Evolutionary conservation across 2,888 invertebrate species (phyloP), one percentile per base, ranked within the genome.

Genomic region (Athetis lepigone): DNA sequence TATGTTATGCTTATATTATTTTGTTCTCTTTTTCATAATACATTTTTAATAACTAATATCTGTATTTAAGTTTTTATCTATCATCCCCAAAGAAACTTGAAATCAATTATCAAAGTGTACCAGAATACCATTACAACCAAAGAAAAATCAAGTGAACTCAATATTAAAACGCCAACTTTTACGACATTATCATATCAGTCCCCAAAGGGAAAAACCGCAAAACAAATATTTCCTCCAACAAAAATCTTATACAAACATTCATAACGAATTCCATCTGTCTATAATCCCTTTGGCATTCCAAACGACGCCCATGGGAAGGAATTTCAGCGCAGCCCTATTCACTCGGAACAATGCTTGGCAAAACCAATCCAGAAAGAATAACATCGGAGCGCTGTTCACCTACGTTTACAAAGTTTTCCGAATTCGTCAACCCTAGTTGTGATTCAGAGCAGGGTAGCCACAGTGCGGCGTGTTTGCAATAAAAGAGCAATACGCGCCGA

Each of bases 391-490:
- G 75, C 50, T 45, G 51, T 55, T 64, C 75, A 70, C 75, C 75
- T 68, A 68, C 71, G 25, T 63, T 63, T 75, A 63, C 58, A 58
- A 75, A 75, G 43, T 57, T 73, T 73, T 54, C 37, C 37, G 56
- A 46, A 73, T 75, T 65, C 72, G 73, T 75, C 73, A 73, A 59
- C 66, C 66, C 66, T 68, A 55, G 72, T 75, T 60, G 65, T 61
- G 75, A 77, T 75, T 78, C 66, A 39, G 49, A 51, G 79, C 66
- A 49, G 56, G 49, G 39, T 61, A 39, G 39, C 61, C 50, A 76
- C 79, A 78, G 54, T 65, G 78, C 54, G 60, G 63, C 40, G 46
- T 75, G 71, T 78, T 78, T 40, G 75, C 60, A 68, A 68, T 77
- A 78, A 67, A 75, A 78, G 57, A 71, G 75, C 71, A 70, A 63